A percentile compares a stretch with the other conserved stretches of the same genome.
Evolutionary conservation across 2,888 invertebrate genomes (phyloP).

Genomic region (Anoplius nigerrimus): DNA sequence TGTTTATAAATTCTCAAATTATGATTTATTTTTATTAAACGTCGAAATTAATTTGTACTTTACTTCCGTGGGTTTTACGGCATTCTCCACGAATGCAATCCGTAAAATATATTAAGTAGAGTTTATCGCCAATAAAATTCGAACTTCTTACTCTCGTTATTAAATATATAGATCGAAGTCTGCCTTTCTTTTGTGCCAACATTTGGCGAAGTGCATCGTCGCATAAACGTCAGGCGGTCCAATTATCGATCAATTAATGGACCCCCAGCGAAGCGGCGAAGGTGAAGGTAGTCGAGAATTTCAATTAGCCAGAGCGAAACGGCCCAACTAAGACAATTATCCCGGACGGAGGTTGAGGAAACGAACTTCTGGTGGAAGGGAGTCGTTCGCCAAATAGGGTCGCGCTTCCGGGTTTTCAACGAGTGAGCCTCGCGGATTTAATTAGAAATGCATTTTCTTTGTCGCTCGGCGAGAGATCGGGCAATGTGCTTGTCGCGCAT

Average conservation of each 20-base stretch:
- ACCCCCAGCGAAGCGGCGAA: constrained; percentile 7
- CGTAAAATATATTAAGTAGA: no score
- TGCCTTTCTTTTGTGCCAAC: constrained; percentile 1
- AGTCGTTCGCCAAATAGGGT: constrained; percentile 58
- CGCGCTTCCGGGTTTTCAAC: constrained; percentile 66
- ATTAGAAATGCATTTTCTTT: constrained; percentile 57
- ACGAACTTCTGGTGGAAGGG: constrained; percentile 27
- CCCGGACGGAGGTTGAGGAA: no score
- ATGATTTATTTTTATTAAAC: no score
- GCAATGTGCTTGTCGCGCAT: constrained; percentile 2
- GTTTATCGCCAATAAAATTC: no score
- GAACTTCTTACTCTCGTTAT: no score
- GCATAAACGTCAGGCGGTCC: constrained; percentile 30
- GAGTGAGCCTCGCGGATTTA: constrained; percentile 65
- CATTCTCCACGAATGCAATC: no score
- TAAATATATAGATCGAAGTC: no score
- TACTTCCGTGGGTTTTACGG: no score
- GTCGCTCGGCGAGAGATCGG: background rate
- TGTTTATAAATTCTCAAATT: no score
- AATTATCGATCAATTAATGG: constrained; percentile 51
- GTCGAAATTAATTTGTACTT: no score
- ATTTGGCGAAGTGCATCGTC: constrained; percentile 21
- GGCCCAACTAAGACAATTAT: constrained; percentile 66
- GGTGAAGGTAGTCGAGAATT: constrained; percentile 57
- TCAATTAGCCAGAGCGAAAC: constrained; percentile 56